Percentiles rank a stretch among this genome's conserved stretches.
Conservation (phyloP, 1,140 invertebrate species). For the Drosophila pallidifrons region DNA sequence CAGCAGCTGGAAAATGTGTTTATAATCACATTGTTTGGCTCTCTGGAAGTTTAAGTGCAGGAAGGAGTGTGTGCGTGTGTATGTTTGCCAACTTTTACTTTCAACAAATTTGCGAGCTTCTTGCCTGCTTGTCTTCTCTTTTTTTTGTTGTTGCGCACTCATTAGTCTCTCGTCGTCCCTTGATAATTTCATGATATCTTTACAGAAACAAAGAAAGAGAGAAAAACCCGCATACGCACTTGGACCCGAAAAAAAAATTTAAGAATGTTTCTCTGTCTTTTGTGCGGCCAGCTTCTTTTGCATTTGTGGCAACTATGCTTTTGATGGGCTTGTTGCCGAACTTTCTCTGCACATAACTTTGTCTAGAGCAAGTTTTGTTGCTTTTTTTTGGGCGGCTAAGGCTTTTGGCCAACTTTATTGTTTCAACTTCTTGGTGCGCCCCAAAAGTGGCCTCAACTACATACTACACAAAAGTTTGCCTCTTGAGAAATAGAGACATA, state of each 20-base stretch:
- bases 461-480: neutral
- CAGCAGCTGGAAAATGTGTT: slow-evolving; percentile 71
- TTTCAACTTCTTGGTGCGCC: slow-evolving; percentile 30
- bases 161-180: slow-evolving; percentile 38
- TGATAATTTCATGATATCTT: slow-evolving; percentile 51
- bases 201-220: neutral
- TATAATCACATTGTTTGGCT: slow-evolving; percentile 62
- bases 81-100: slow-evolving; percentile 64
- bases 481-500: slow-evolving; percentile 45
- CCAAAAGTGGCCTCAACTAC: neutral
- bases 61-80: neutral
- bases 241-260: neutral
- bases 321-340: slow-evolving; percentile 54
- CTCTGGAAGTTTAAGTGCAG: slow-evolving; percentile 61
- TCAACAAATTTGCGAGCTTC: slow-evolving; percentile 19
- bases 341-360: slow-evolving; percentile 76
- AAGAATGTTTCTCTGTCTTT: slow-evolving; percentile 4
- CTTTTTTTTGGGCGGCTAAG: slow-evolving; percentile 23
- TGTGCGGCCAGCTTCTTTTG: slow-evolving; percentile 28
- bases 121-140: neutral
- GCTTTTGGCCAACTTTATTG: slow-evolving; percentile 49
- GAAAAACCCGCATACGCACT: slow-evolving; percentile 8
- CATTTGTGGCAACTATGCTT: slow-evolving; percentile 63
- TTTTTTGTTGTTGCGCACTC: slow-evolving; percentile 14
- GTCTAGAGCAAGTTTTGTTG: slow-evolving; percentile 40